These are phyloP conservation scores for Holocentrus rufus DNA, from an alignment of 2,797 vertebrate genomes.

Conservation along the genomic window DNA sequence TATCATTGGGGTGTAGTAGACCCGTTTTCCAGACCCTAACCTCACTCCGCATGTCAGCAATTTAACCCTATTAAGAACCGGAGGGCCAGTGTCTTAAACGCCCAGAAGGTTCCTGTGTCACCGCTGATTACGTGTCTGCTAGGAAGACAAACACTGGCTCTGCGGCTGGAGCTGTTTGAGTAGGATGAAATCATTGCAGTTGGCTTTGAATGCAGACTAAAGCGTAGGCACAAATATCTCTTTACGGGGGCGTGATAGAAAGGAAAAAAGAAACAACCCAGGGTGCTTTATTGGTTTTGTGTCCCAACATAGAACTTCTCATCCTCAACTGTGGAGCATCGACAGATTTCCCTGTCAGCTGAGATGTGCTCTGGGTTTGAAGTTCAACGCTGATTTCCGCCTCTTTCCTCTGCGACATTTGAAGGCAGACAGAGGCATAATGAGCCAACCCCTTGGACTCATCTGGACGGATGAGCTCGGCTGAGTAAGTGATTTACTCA, in stretches of 20 bases:
- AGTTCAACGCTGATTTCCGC: not conserved
- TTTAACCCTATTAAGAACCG: conserved; percentile 38
- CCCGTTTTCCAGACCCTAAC: conserved; percentile 46
- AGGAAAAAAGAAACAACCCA: not conserved
- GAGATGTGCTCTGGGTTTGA: not conserved
- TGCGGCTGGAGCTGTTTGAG: conserved; percentile 24
- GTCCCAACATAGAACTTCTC: not conserved
- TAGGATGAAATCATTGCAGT: conserved; percentile 19
- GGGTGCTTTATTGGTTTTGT: not conserved
- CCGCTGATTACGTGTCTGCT: conserved; percentile 12
- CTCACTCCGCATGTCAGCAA: conserved; percentile 45
- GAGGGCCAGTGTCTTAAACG: conserved; percentile 30
- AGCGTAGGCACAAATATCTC: conserved; percentile 4
- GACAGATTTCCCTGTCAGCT: conserved; percentile 13
- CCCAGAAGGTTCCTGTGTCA: conserved; percentile 26
- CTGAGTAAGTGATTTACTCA: conserved; percentile 10
- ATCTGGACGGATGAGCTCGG: conserved; percentile 1
- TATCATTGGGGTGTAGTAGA: conserved; percentile 32
- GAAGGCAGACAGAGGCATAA: not conserved
- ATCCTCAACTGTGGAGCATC: not conserved
- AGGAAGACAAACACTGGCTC: conserved; percentile 13
- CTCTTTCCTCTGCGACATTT: conserved; percentile 1
- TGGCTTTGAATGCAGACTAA: conserved; percentile 14
- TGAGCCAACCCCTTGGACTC: not conserved
- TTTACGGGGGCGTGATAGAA: not conserved